Evolutionary conservation across 30 jellyfish, hydroid and myxozoan species (phyloP).

Genomic region (Pseudorhiza aurosa): DNA sequence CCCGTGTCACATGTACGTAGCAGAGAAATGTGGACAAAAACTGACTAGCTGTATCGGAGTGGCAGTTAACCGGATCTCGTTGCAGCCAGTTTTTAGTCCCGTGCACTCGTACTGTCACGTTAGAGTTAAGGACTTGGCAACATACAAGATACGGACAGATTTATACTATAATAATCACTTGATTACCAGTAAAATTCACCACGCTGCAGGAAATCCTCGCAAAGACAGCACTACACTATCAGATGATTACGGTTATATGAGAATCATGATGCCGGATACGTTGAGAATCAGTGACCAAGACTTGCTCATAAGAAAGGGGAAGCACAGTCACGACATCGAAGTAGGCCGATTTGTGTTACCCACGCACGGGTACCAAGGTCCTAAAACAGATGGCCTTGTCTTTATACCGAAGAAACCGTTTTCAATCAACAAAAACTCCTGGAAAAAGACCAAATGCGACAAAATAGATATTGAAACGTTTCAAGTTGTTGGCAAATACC

Average conservation of each 20-base stretch:
- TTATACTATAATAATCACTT: slow-evolving; percentile 7
- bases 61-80: background rate
- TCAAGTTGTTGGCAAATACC: slow-evolving; percentile 19
- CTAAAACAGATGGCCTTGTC: slow-evolving; percentile 5
- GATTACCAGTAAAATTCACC: slow-evolving; percentile 7
- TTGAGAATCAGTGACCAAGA: slow-evolving; percentile 8
- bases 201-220: slow-evolving; percentile 1
- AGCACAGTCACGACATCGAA: background rate
- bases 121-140: slow-evolving; percentile 45
- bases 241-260: slow-evolving; percentile 49
- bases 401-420: slow-evolving; percentile 37
- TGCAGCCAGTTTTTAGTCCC: slow-evolving; percentile 56
- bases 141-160: slow-evolving; percentile 26
- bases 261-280: slow-evolving; percentile 47
- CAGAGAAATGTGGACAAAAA: slow-evolving; percentile 16
- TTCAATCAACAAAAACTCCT: slow-evolving; percentile 10
- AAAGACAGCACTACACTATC: background rate
- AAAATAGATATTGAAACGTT: background rate
- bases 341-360: slow-evolving; percentile 23
- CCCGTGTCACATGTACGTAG: slow-evolving; percentile 30
- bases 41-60: slow-evolving; percentile 30
- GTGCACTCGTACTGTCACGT: slow-evolving; percentile 14
- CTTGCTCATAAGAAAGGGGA: slow-evolving; percentile 26
- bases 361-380: background rate
- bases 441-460: slow-evolving; percentile 47